Percentiles rank a stretch among this genome's conserved stretches.
Evolutionary conservation across 2,797 vertebrate genomes (phyloP).

Genomic region (Channallabes apus): DNA sequence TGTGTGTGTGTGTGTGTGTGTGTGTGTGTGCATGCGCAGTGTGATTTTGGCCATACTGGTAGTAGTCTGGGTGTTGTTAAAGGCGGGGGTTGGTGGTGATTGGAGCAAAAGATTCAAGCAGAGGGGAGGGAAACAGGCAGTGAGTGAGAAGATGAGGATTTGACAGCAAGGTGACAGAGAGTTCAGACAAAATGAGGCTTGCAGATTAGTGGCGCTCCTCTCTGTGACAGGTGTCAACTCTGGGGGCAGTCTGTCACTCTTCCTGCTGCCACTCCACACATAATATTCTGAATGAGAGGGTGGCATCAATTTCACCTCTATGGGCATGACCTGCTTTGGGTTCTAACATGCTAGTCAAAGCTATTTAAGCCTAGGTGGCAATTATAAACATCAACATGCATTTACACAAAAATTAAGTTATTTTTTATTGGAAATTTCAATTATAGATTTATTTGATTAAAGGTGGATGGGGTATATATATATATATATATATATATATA

Average conservation of each 20-base stretch:
- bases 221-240: constrained; percentile 98
- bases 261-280: constrained; percentile 98
- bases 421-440: neutral
- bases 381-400: constrained; percentile 55
- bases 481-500: no score
- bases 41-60: constrained; percentile 23
- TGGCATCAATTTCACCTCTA: constrained; percentile 69
- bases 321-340: constrained; percentile 65
- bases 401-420: constrained; percentile 48
- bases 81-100: constrained; percentile 50
- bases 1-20: constrained; percentile 17
- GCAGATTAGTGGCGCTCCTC: constrained; percentile 91
- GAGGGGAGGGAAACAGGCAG: constrained; percentile 77
- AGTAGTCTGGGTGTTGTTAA: constrained; percentile 40
- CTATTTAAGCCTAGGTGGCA: constrained; percentile 73
- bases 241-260: constrained; percentile 96
- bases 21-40: constrained; percentile 35
- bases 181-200: constrained; percentile 99
- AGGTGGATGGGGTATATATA: no score
- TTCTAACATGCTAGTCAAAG: constrained; percentile 68
- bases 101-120: constrained; percentile 48
- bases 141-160: constrained; percentile 93
- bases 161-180: constrained; percentile 91
- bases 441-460: no score
- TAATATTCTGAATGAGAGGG: constrained; percentile 76